These are phyloP conservation scores for Prionchulus punctatus DNA, from an alignment of 2,888 invertebrate genomes.

Conservation along the genomic window DNA sequence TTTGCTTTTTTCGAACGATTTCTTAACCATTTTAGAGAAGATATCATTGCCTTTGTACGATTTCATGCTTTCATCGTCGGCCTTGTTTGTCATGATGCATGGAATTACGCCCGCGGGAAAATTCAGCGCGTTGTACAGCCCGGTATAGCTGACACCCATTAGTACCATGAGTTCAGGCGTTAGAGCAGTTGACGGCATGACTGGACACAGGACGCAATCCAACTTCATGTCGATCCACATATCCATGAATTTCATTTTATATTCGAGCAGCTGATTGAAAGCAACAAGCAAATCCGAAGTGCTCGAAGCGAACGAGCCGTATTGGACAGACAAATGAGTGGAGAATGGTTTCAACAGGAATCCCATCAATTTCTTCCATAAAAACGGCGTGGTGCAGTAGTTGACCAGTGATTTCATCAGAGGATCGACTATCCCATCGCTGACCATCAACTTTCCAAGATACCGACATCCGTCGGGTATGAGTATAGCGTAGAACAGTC, in stretches of 20 bases:
- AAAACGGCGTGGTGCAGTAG: too few relatives aligned
- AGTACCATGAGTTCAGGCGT: background rate
- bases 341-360: too few relatives aligned
- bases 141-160: constrained; percentile 21
- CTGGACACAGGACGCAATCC: background rate
- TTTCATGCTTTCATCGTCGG: background rate
- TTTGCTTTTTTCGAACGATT: background rate
- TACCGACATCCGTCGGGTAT: background rate
- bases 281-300: too few relatives aligned
- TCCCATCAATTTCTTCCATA: too few relatives aligned
- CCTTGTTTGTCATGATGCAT: background rate
- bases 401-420: too few relatives aligned
- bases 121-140: constrained; percentile 16
- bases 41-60: background rate
- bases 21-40: background rate
- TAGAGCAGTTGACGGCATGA: background rate
- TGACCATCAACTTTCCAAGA: too few relatives aligned
- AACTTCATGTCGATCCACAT: background rate
- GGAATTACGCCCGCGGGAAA: constrained; percentile 4
- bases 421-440: too few relatives aligned
- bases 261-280: too few relatives aligned
- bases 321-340: too few relatives aligned
- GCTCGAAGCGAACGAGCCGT: too few relatives aligned
- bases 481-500: background rate
- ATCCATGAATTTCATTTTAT: background rate